Base-by-base conservation (phyloP, 2,113 vertebrate genomes). In the Pterocles gutturalis region DNA sequence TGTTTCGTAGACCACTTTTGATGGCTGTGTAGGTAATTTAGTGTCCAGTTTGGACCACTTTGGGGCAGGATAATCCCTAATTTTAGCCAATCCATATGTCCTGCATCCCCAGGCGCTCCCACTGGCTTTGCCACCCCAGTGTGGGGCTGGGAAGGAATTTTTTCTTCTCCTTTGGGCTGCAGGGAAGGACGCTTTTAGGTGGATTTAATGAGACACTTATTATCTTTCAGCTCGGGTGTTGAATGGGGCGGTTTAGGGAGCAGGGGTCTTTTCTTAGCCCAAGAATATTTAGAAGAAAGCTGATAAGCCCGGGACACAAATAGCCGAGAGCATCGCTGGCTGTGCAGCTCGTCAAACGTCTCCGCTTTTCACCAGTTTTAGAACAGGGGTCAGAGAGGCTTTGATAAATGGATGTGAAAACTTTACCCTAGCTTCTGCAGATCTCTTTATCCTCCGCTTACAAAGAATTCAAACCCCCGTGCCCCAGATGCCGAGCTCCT, bases 41-140 rank as follows among this genome's bases (percentile, higher is more conserved):
- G 22, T 83, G 36, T 3, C 21, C 2, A 41, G 0, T 54, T 48
- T 54, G n/a, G 45, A 65, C 51, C 62, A 13, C 11, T 53, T 13
- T 43, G 55, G 72, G 38, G 51, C 28, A 29, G 28, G 43, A 38
- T 7, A 41, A 29, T 55, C 24, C 0, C 24, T 12, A 2, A 20
- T 69, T 78, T 13, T 17, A 48, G 60, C 34, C 9, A 0, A 0
- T 67, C 7, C 2, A 0, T 4, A 0, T 6, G 11, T 45, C 29
- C 76, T 57, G 51, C 34, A 4, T 26, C 41, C 36, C 54, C 41
- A 21, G 24, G 12, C 2, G 0, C 61, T 82, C 73, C 46, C 9
- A 2, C n/a, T 33, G 8, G 17, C 45, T 15, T 18, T 36, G 11
- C 9, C 57, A 1, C 19, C 4, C 14, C 5, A 1, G 36, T 10